phyloP scores from a whole-genome alignment of 2,797 vertebrate species.

The Lutjanus campechanus region DNA sequence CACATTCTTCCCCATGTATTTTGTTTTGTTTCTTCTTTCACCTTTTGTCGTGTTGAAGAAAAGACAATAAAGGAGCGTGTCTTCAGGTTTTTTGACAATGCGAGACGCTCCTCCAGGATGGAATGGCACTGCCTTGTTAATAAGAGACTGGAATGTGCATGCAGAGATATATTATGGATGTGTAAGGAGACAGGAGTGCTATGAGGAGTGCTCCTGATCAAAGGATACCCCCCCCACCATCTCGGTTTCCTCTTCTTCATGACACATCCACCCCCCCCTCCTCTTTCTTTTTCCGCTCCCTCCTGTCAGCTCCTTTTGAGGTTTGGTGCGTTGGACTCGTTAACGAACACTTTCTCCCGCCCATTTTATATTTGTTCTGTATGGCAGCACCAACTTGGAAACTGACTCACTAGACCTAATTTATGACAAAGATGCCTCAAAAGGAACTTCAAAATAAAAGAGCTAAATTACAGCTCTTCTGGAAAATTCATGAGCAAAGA shows the following conservation, averaged over 20 bases:
- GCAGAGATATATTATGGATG: slow-evolving; percentile 77
- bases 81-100: slow-evolving; percentile 34
- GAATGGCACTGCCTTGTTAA: slow-evolving; percentile 61
- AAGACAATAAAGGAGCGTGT: slow-evolving; percentile 20
- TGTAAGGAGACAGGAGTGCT: slow-evolving; percentile 71
- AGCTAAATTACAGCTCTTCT: slow-evolving; percentile 38
- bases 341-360: slow-evolving; percentile 51
- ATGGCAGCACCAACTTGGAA: slow-evolving; percentile 48
- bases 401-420: slow-evolving; percentile 52
- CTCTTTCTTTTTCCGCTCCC: slow-evolving; percentile 27
- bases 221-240: slow-evolving; percentile 65
- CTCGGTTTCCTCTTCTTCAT: slow-evolving; percentile 51
- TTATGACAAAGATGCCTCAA: slow-evolving; percentile 39
- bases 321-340: slow-evolving; percentile 55
- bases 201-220: slow-evolving; percentile 77
- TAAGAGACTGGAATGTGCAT: slow-evolving; percentile 53
- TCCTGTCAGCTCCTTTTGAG: slow-evolving; percentile 76
- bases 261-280: slow-evolving; percentile 38
- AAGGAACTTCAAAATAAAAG: slow-evolving; percentile 57
- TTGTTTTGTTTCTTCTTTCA: slow-evolving; percentile 45
- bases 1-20: slow-evolving; percentile 31
- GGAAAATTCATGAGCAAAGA: too few species aligned
- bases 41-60: slow-evolving; percentile 3
- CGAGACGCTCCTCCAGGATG: slow-evolving; percentile 43
- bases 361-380: slow-evolving; percentile 47